Percentiles rank a stretch among this genome's conserved stretches.
phyloP scores from a whole-genome alignment of 1,140 invertebrate species.

The Orussus abietinus region DNA sequence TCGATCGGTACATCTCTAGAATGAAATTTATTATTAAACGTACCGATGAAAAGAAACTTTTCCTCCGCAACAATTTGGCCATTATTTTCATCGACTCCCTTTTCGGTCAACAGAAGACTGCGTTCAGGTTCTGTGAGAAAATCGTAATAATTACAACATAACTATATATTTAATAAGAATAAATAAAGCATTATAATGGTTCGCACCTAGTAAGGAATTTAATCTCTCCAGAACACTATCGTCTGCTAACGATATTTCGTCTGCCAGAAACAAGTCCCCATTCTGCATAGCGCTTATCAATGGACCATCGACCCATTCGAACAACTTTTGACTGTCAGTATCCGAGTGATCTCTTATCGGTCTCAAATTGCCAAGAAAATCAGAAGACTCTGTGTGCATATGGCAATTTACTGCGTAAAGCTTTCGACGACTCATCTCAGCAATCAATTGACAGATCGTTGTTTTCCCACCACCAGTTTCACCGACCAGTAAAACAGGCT shows the following conservation, averaged over 20 bases:
- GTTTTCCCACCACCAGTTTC: conserved; percentile 99
- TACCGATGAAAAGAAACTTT: conserved; percentile 85
- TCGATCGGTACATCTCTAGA: background rate
- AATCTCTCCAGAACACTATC: conserved; percentile 97
- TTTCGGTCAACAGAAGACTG: conserved; percentile 87
- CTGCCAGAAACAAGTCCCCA: conserved; percentile 88
- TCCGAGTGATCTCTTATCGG: conserved; percentile 72
- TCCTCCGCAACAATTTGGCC: conserved; percentile 67
- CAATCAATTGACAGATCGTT: conserved; percentile 88
- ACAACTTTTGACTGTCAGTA: conserved; percentile 63
- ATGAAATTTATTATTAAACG: background rate
- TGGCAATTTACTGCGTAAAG: conserved; percentile 93
- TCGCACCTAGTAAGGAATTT: conserved; percentile 80
- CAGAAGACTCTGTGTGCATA: conserved; percentile 96
- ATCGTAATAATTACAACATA: conserved; percentile 7
- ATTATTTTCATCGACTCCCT: conserved; percentile 59
- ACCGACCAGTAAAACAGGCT: conserved; percentile 94
- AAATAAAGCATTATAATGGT: conserved; percentile 3
- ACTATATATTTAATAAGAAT: conserved; percentile 7
- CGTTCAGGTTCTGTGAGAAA: conserved; percentile 77
- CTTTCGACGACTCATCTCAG: conserved; percentile 61
- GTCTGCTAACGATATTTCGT: conserved; percentile 99
- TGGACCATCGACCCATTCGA: conserved; percentile 98
- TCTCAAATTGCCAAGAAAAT: conserved; percentile 93
- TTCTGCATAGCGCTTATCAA: conserved; percentile 86